Evolutionary conservation across 2,797 vertebrate species (phyloP), one percentile per base, ranked within the genome.

Genomic region (Graptemys geographica): DNA sequence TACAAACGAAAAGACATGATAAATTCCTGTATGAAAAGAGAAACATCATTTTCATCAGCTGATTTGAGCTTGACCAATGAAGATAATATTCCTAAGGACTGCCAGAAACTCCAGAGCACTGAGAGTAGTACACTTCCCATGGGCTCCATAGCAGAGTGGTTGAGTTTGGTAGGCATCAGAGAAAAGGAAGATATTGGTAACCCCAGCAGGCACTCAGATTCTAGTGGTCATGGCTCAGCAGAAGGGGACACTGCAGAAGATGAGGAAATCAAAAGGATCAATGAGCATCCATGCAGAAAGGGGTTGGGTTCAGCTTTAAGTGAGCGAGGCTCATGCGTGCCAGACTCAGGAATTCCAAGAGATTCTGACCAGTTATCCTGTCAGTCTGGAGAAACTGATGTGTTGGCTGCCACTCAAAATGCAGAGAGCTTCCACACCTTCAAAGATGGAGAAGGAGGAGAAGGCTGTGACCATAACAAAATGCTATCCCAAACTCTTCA

Each of bases 221-320:
- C 98, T 5, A 99, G 99, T 10, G 98, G 99, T 13, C 98, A 98
- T 72, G 98, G 99, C 62, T 99, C 99, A 59, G 98, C 98, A 1
- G 99, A 99, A 95, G 99, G 98, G 51, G 99, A 99, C 96, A 99
- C 98, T 8, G 98, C 99, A 12, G 99, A 99, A 92, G 99, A 99
- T 5, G 98, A 99, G 94, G 99, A 99, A 97, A 99, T 99, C 81
- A 99, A 99, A 96, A 98, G 98, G 98, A 99, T 99, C 84, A 99
- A 98, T 90, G 98, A 99, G 72, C 98, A 98, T 91, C 98, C 98
- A 82, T 98, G 97, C 89, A 97, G 96, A 81, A 98, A 98, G 97
- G 97, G 96, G 69, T 62, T 95, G 0, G n/a, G 97, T 74, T 98
- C 97, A 2, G 74, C 59, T 2, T 92, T 98, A 82, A 98, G 97